These are phyloP conservation scores for Chrysolina haemoptera DNA, from an alignment of 2,888 invertebrate species.

Conservation along the genomic window DNA sequence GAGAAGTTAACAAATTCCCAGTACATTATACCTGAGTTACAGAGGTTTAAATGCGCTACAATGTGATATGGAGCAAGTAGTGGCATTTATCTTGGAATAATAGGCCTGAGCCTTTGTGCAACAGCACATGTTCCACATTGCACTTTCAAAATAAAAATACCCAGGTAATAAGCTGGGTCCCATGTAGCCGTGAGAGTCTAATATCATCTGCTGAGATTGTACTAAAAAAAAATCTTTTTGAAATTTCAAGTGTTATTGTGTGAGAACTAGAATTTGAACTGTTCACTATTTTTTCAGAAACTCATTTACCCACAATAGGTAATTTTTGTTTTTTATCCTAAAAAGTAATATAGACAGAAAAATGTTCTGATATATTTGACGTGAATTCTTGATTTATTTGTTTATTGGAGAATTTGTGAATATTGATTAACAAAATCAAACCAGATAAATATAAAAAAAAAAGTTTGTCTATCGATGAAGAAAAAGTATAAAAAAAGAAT, in stretches of 20 bases:
- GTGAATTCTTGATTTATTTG: too few relatives aligned
- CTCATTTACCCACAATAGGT: too few relatives aligned
- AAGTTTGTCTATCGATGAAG: too few relatives aligned
- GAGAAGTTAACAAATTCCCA: neutral
- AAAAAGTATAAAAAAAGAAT: too few relatives aligned
- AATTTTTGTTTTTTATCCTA: too few relatives aligned
- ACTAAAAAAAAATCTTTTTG: neutral
- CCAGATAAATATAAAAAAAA: too few relatives aligned
- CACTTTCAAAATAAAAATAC: neutral
- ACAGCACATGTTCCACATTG: conserved; percentile 9
- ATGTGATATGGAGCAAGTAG: conserved; percentile 10
- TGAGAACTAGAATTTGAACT: neutral
- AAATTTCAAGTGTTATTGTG: neutral
- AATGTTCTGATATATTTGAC: too few relatives aligned
- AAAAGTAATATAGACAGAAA: too few relatives aligned
- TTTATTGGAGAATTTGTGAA: too few relatives aligned
- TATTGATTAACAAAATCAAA: too few relatives aligned
- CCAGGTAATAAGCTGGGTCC: conserved; percentile 2
- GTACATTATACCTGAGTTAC: conserved; percentile 13
- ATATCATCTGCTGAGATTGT: neutral
- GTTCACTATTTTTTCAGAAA: too few relatives aligned
- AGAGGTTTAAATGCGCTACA: neutral
- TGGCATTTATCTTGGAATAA: neutral
- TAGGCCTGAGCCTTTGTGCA: neutral
- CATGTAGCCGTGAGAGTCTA: neutral